Conservation (phyloP, 1,140 invertebrate genomes). For the Heliconius hermathena region DNA sequence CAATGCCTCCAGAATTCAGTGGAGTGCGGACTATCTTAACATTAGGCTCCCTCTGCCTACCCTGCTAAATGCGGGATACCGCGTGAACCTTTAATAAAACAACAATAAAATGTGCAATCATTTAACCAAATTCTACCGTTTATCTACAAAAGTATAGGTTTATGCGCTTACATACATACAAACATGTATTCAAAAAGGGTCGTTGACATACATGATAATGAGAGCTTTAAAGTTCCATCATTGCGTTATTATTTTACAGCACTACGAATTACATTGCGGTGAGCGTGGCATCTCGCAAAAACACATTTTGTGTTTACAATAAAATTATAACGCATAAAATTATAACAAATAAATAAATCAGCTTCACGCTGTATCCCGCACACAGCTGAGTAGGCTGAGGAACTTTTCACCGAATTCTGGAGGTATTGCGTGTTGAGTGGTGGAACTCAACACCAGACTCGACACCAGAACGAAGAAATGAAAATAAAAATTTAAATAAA, state of each 20-base stretch:
- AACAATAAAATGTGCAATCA: neutral
- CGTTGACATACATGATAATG: neutral
- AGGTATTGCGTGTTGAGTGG: too few species aligned
- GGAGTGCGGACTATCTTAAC: too few species aligned
- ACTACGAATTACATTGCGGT: neutral
- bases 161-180: neutral
- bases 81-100: too few species aligned
- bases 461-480: too few species aligned
- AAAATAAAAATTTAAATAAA: too few species aligned
- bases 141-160: neutral
- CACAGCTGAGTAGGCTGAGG: too few species aligned
- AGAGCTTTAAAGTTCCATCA: neutral
- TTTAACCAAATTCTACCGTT: neutral
- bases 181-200: neutral
- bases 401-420: too few species aligned
- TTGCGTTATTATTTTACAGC: neutral
- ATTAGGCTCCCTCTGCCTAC: too few species aligned
- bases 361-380: too few species aligned
- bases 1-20: neutral
- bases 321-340: neutral
- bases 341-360: too few species aligned
- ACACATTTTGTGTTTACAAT: neutral
- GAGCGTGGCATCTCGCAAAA: neutral
- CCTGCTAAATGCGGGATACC: too few species aligned
- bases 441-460: too few species aligned